These are phyloP conservation scores for Caenorhabditis zanzibari DNA, from an alignment of 2,888 invertebrate genomes.

Conservation along the genomic window DNA sequence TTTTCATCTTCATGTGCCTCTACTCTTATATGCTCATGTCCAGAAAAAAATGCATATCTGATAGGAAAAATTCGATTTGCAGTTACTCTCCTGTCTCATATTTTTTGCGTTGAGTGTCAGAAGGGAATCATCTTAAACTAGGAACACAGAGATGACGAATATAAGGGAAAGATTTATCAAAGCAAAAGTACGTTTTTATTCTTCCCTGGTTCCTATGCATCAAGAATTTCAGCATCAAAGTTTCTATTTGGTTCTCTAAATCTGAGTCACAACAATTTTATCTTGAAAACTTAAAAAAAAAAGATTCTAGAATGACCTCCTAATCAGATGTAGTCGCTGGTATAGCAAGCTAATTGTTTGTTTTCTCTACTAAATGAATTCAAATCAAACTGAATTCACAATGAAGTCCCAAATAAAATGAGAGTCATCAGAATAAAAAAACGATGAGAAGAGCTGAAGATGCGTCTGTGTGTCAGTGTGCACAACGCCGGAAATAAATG, in stretches of 20 bases:
- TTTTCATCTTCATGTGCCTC: not conserved
- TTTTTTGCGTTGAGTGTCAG: not conserved
- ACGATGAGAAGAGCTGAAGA: constrained; percentile 19
- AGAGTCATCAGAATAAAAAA: constrained; percentile 30
- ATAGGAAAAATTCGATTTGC: constrained; percentile 12
- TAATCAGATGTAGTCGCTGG: no score
- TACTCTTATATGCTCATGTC: not conserved
- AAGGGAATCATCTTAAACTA: not conserved
- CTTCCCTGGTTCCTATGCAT: no score
- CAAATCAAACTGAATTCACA: constrained; percentile 24
- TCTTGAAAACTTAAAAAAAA: no score
- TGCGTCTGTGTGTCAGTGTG: constrained; percentile 39
- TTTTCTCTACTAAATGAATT: constrained; percentile 18
- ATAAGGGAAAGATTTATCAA: no score
- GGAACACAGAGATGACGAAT: no score
- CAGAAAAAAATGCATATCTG: not conserved
- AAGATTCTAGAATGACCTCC: no score
- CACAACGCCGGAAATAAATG: constrained; percentile 62
- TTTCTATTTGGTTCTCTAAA: no score
- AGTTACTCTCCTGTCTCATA: constrained; percentile 1
- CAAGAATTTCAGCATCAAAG: no score
- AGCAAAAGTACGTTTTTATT: no score
- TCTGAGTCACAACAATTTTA: no score
- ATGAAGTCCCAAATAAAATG: constrained; percentile 15
- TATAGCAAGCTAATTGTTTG: not conserved